These are phyloP conservation scores for Brachyhypopomus gauderio DNA, from an alignment of 2,113 vertebrate genomes.

Conservation along the genomic window DNA sequence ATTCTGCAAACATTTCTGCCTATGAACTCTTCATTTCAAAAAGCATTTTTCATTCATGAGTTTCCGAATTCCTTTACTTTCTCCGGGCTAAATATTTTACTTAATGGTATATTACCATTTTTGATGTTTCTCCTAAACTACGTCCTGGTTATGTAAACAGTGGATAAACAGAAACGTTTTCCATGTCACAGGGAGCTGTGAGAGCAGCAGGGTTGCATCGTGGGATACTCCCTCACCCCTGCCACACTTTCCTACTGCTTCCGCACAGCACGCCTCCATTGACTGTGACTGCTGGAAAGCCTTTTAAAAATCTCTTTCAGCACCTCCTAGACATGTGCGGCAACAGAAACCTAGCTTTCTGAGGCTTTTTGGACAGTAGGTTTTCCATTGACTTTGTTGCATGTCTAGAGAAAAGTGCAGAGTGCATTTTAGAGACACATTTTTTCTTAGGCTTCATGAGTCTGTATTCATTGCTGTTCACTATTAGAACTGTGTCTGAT, in stretches of 20 bases:
- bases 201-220: conserved; percentile 22
- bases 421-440: background rate
- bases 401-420: conserved; percentile 12
- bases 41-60: background rate
- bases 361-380: conserved; percentile 22
- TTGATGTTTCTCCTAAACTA: conserved; percentile 12
- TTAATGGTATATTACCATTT: conserved; percentile 7
- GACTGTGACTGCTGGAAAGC: conserved; percentile 17
- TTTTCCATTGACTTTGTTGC: conserved; percentile 14
- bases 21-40: background rate
- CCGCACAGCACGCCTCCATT: conserved; percentile 37
- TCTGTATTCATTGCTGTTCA: background rate
- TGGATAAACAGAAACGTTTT: conserved; percentile 19
- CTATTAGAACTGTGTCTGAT: background rate
- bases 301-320: conserved; percentile 27
- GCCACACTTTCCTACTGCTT: conserved; percentile 24
- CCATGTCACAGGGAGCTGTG: conserved; percentile 18
- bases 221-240: conserved; percentile 29
- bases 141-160: conserved; percentile 34
- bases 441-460: background rate
- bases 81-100: conserved; percentile 9
- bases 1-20: background rate
- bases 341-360: background rate
- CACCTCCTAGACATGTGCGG: conserved; percentile 9
- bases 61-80: background rate